A percentile compares a stretch with the other conserved stretches of the same genome.
Evolutionary conservation across 2,888 invertebrate genomes (phyloP).

Genomic region (Drosophila dives): DNA sequence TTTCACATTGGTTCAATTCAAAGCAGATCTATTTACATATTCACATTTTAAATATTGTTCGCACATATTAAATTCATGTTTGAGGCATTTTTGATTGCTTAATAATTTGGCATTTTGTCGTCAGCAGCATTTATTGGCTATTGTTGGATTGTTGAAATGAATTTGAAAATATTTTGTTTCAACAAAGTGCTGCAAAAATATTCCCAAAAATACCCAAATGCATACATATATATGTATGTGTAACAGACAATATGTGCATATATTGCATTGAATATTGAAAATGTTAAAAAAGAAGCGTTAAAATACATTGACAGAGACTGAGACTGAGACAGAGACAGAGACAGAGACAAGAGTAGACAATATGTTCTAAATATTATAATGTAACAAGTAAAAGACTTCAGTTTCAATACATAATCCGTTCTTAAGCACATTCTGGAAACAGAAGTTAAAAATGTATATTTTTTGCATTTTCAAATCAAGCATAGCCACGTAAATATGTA

Average conservation of each 20-base stretch:
- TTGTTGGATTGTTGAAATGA: constrained; percentile 32
- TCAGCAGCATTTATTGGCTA: constrained; percentile 33
- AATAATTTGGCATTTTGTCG: constrained; percentile 29
- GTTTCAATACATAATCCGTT: not conserved
- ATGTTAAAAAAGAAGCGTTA: constrained; percentile 12
- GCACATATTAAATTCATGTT: constrained; percentile 25
- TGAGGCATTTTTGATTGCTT: constrained; percentile 4
- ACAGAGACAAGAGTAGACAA: not conserved
- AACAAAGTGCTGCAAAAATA: constrained; percentile 22
- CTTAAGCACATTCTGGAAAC: not conserved
- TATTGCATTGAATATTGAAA: constrained; percentile 31
- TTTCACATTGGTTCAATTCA: constrained; percentile 4
- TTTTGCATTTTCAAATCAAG: no score
- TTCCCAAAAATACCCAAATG: constrained; percentile 21
- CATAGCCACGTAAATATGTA: no score
- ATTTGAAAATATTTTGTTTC: constrained; percentile 30
- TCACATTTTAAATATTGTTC: not conserved
- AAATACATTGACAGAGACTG: not conserved
- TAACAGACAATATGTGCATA: not conserved
- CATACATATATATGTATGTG: not conserved
- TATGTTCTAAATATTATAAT: not conserved
- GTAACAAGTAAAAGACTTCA: not conserved
- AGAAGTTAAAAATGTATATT: not conserved
- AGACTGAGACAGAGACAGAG: not conserved
- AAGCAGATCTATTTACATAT: not conserved